phyloP scores from a whole-genome alignment of 2,797 vertebrate species.

The Sebastes cheni region DNA sequence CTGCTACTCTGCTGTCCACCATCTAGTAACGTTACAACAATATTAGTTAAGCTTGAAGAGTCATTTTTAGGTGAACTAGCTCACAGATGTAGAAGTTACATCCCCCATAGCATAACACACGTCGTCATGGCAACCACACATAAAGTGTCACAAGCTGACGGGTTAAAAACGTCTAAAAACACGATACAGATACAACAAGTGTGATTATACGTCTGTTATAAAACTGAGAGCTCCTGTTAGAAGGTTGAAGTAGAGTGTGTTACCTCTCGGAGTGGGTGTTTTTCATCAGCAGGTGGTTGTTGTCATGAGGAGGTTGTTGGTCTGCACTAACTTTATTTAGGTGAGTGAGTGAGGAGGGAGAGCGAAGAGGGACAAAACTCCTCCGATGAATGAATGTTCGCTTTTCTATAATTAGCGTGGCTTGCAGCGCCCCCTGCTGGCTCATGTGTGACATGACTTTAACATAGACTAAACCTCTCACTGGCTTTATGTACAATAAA shows the following conservation, averaged over 20 bases:
- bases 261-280: constrained; percentile 32
- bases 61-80: neutral
- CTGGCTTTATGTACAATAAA: neutral
- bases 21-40: neutral
- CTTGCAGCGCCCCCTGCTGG: neutral
- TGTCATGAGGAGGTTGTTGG: neutral
- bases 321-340: constrained; percentile 18
- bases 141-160: constrained; percentile 7
- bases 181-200: neutral
- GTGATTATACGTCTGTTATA: accelerated
- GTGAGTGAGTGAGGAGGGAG: constrained; percentile 32
- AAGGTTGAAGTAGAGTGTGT: neutral
- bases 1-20: neutral
- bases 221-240: neutral
- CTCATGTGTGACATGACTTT: neutral
- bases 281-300: neutral
- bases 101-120: neutral
- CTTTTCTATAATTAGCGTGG: neutral
- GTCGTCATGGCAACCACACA: constrained; percentile 78
- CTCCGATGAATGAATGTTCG: neutral
- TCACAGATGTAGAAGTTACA: neutral
- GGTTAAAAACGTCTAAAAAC: neutral
- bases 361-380: constrained; percentile 45
- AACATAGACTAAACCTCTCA: neutral
- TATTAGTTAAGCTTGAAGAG: neutral